Base-by-base conservation (phyloP, 1,140 invertebrate genomes). In the Catajapyx aquilonaris region DNA sequence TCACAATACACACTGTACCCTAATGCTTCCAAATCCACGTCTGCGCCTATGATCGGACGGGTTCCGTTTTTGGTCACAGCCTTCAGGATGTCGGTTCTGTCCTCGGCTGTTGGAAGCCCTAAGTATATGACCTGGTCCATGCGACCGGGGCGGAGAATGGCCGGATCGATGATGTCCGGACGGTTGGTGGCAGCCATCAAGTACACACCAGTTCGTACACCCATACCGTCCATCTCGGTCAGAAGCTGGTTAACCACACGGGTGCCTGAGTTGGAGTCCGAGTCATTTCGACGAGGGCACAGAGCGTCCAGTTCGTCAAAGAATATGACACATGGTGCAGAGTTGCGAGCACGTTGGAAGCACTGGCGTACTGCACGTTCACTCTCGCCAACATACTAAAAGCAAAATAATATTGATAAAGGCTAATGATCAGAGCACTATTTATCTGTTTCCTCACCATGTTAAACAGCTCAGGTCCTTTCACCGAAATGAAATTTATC, bases 281-380 rank as follows among this genome's bases (percentile, higher is more conserved):
- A 65, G 34, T 79, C 75, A 4, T 74, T 77, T 52, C 93, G 64
- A 48, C 79, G 79, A 0, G 91, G 90, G 56, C 91, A 97, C 5
- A 99, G 54, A 0, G 94, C 83, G 60, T 99, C 95, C 42, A 99
- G 71, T 60, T 99, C 95, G 56, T 99, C 95, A 57, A 99, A 99
- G 60, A 99, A 99, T 52, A 99, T 96, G 10, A 99, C 87, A 60
- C 94, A 99, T 0, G 95, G 95, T 0, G 85, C 69, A 1, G 90
- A 95, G 58, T 94, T 93, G 31, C 80, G 59, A 0, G 93, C 95
- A 43, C 91, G 66, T 51, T 85, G 73, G 54, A 99, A 99, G 49
- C 90, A 85, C 17, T 87, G 76, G 23, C 95, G 62, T 0, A 99
- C 87, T 3, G 88, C 88, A 48, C 84, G 68, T 60, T 99, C 95